phyloP scores from a whole-genome alignment of 64 coral and sea anemone genomes.

The Acropora yongei region DNA sequence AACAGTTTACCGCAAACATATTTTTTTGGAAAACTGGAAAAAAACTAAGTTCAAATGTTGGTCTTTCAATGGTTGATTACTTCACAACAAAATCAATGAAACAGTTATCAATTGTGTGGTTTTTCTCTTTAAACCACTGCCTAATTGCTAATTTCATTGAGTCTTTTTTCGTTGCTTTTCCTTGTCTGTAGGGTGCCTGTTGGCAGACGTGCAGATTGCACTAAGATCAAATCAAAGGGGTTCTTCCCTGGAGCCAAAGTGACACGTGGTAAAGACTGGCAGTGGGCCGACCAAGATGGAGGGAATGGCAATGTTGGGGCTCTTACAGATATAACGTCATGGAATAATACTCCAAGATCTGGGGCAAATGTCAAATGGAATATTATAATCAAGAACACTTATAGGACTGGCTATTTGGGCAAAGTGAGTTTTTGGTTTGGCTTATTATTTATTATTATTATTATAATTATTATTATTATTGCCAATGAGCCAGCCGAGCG shows the following conservation, averaged over 20 bases:
- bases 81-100: no score
- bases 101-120: no score
- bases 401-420: slow-evolving; percentile 63
- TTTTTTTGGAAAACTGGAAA: no score
- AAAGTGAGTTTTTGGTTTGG: slow-evolving; percentile 26
- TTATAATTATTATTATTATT: no score
- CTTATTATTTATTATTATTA: no score
- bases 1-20: no score
- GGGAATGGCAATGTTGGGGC: slow-evolving; percentile 41
- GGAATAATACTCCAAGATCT: slow-evolving; percentile 10
- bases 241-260: slow-evolving; percentile 70
- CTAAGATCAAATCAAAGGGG: slow-evolving; percentile 48
- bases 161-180: neutral
- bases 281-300: slow-evolving; percentile 82
- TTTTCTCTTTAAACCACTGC: no score
- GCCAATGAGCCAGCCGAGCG: no score
- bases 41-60: no score
- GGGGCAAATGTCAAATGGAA: slow-evolving; percentile 66
- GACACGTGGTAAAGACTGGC: slow-evolving; percentile 74
- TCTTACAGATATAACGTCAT: slow-evolving; percentile 43
- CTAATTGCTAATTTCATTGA: neutral
- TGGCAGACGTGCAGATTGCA: slow-evolving; percentile 54
- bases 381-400: slow-evolving; percentile 28
- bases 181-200: slow-evolving; percentile 25
- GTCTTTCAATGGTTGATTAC: no score